Conservation (phyloP, 1,140 invertebrate species). For the Nephila pilipes region DNA sequence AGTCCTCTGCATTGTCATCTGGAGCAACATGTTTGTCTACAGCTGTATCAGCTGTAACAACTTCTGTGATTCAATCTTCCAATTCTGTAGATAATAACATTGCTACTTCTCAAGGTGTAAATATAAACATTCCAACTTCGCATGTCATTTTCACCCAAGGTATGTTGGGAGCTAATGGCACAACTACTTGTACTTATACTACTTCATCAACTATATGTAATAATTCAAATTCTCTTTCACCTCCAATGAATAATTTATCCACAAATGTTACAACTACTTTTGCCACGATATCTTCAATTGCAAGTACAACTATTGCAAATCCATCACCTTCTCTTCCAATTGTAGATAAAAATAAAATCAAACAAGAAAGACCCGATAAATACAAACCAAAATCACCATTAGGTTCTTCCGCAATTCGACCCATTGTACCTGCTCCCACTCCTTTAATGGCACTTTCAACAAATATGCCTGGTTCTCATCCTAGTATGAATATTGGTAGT, state of each 20-base stretch:
- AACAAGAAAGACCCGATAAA: constrained; percentile 78
- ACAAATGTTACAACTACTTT: constrained; percentile 58
- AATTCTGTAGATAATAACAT: constrained; percentile 52
- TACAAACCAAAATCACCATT: constrained; percentile 77
- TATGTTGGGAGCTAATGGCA: constrained; percentile 19
- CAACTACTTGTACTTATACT: constrained; percentile 51
- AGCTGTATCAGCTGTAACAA: constrained; percentile 71
- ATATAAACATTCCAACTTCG: constrained; percentile 72
- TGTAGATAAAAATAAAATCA: constrained; percentile 77
- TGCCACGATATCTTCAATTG: constrained; percentile 51
- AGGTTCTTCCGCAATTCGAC: constrained; percentile 78
- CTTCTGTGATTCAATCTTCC: constrained; percentile 76
- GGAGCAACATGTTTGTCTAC: constrained; percentile 23
- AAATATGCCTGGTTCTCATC: constrained; percentile 77
- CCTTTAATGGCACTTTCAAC: constrained; percentile 78
- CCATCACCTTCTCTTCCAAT: constrained; percentile 36
- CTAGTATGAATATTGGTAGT: constrained; percentile 77
- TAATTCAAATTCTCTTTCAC: constrained; percentile 66
- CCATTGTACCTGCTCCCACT: constrained; percentile 79
- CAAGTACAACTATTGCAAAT: constrained; percentile 55
- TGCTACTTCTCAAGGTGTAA: constrained; percentile 58
- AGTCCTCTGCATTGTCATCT: neutral
- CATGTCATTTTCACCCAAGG: constrained; percentile 75
- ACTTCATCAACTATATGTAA: constrained; percentile 58
- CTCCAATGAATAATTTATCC: constrained; percentile 48